phyloP scores from a whole-genome alignment of 2,113 vertebrate genomes.

The Alexandromys fortis region DNA sequence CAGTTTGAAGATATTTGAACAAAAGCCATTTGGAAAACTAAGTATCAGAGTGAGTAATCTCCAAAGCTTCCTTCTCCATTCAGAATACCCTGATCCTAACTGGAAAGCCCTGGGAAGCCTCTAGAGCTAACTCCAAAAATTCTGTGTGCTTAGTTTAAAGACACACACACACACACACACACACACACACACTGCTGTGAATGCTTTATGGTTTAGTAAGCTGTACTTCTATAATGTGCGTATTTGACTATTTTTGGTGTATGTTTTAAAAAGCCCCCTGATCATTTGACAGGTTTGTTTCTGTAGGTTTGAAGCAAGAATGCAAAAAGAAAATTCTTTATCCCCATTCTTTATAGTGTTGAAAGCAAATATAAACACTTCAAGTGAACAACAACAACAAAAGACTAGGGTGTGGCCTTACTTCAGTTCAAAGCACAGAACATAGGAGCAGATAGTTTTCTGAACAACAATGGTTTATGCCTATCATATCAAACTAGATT shows the following conservation, averaged over 20 bases:
- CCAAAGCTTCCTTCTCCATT: neutral
- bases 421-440: slow-evolving; percentile 40
- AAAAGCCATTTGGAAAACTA: slow-evolving; percentile 20
- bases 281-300: slow-evolving; percentile 17
- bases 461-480: slow-evolving; percentile 21
- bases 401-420: neutral
- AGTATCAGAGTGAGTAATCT: neutral
- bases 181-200: neutral
- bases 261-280: neutral
- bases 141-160: neutral
- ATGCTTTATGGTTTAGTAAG: slow-evolving; percentile 30
- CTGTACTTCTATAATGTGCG: neutral
- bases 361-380: slow-evolving; percentile 16
- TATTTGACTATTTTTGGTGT: neutral
- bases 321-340: slow-evolving; percentile 32
- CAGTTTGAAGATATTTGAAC: slow-evolving; percentile 34
- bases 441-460: neutral
- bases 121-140: neutral
- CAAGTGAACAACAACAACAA: slow-evolving; percentile 4
- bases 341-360: neutral
- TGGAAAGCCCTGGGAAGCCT: neutral
- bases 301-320: neutral
- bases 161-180: too few relatives aligned
- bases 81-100: slow-evolving; percentile 39
- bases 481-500: slow-evolving; percentile 9